Percentiles rank a stretch among this genome's conserved stretches.
Conservation (phyloP, 2,888 invertebrate genomes). For the Lochmaea crataegi region DNA sequence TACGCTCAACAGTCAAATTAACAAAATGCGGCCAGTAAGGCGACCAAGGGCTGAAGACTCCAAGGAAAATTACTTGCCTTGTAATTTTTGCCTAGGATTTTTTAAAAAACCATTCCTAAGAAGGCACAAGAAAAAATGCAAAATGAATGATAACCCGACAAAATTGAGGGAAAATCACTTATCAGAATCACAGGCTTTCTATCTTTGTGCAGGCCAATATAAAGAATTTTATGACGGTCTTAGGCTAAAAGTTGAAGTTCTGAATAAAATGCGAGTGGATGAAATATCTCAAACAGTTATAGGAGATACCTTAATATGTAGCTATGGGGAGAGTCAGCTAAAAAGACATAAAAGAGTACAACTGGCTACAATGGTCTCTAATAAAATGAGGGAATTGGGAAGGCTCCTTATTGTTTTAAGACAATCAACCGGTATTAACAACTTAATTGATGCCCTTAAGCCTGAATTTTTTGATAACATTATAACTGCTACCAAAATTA, state of each 20-base stretch:
- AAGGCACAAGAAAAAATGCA: slow-evolving; percentile 26
- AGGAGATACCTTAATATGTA: slow-evolving; percentile 44
- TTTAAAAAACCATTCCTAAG: slow-evolving; percentile 29
- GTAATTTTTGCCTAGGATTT: slow-evolving; percentile 25
- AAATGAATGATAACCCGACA: neutral
- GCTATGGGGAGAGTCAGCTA: slow-evolving; percentile 44
- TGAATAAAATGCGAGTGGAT: slow-evolving; percentile 46
- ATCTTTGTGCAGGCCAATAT: neutral
- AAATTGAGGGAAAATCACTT: slow-evolving; percentile 8
- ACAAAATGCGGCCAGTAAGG: slow-evolving; percentile 16
- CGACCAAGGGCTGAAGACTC: slow-evolving; percentile 14
- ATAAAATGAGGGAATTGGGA: slow-evolving; percentile 49
- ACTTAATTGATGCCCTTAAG: slow-evolving; percentile 32
- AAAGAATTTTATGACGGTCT: slow-evolving; percentile 9
- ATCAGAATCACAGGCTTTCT: slow-evolving; percentile 7
- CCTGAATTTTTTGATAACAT: slow-evolving; percentile 43
- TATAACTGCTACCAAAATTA: slow-evolving; percentile 40
- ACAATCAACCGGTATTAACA: slow-evolving; percentile 20
- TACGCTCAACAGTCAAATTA: slow-evolving; percentile 8
- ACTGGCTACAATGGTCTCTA: slow-evolving; percentile 39
- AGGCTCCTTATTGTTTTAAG: slow-evolving; percentile 38
- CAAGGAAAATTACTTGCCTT: slow-evolving; percentile 28
- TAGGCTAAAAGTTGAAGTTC: slow-evolving; percentile 44
- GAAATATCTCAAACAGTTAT: slow-evolving; percentile 42
- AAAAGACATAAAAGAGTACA: slow-evolving; percentile 47